Conservation (phyloP, 2,888 invertebrate species). For the Deladenus siricidicola region DNA sequence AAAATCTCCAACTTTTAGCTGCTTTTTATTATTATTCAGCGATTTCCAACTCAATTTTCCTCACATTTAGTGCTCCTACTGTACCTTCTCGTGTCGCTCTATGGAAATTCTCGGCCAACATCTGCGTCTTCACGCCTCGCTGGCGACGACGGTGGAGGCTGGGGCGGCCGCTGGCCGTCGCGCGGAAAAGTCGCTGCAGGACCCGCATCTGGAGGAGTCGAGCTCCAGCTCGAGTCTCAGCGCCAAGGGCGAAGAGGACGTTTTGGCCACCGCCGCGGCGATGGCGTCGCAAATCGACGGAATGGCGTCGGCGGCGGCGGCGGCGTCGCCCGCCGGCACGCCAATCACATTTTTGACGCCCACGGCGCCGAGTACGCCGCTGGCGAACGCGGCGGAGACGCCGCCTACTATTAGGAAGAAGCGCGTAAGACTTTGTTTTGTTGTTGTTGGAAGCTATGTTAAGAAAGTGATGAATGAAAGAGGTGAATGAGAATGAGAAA, state of each 20-base stretch:
- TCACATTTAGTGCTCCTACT: constrained; percentile 16
- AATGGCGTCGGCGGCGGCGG: neutral
- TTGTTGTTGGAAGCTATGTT: neutral
- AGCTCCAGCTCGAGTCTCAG: neutral
- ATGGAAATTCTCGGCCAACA: constrained; percentile 16
- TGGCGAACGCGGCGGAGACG: neutral
- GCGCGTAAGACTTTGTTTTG: neutral
- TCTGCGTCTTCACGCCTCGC: constrained; percentile 6
- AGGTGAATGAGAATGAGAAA: no score
- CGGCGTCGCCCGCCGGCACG: neutral
- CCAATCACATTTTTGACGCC: neutral
- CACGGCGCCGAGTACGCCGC: neutral
- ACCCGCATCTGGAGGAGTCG: neutral
- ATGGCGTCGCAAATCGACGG: neutral
- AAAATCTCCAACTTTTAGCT: no score
- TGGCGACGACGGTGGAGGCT: neutral
- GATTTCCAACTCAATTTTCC: no score
- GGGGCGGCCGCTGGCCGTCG: no score
- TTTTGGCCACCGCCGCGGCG: neutral
- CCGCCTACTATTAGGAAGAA: neutral
- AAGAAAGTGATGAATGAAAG: no score
- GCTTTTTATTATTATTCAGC: no score
- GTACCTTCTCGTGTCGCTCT: constrained; percentile 18
- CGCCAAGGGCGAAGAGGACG: neutral
- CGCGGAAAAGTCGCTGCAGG: no score